Conservation (phyloP, 2,888 invertebrate species). For the Ichneumoninae sp. region DNA sequence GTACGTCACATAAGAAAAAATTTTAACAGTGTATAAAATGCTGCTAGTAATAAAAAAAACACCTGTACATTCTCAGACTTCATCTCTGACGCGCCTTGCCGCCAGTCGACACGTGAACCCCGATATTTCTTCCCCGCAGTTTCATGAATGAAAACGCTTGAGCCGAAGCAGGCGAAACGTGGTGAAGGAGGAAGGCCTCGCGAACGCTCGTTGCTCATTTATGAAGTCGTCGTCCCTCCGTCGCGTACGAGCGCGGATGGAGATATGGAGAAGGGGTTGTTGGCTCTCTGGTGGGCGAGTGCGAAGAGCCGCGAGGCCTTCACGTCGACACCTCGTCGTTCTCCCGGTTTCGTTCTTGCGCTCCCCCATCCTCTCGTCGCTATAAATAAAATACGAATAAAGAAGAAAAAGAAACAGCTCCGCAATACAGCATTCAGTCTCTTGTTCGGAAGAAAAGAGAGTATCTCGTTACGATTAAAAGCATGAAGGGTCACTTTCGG, state of each 20-base stretch:
- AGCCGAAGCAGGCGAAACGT: slow-evolving; percentile 35
- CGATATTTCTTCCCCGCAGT: slow-evolving; percentile 48
- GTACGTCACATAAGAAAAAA: too few relatives aligned
- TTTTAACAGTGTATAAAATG: too few relatives aligned
- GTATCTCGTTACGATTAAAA: not conserved
- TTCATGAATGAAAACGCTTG: slow-evolving; percentile 65
- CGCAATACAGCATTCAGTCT: not conserved
- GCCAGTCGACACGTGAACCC: slow-evolving; percentile 18
- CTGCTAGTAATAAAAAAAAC: not conserved
- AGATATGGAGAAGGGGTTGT: slow-evolving; percentile 6
- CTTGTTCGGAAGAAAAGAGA: not conserved
- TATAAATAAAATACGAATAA: not conserved
- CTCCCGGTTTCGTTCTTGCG: slow-evolving; percentile 16
- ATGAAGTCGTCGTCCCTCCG: slow-evolving; percentile 56
- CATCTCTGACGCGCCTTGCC: slow-evolving; percentile 3
- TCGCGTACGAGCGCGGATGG: slow-evolving; percentile 25
- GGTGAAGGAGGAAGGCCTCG: slow-evolving; percentile 40
- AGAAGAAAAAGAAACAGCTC: not conserved
- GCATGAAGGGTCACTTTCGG: not conserved
- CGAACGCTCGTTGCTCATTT: slow-evolving; percentile 55
- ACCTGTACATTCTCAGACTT: slow-evolving; percentile 1
- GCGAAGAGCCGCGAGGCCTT: slow-evolving; percentile 26
- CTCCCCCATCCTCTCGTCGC: not conserved
- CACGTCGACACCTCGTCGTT: slow-evolving; percentile 37
- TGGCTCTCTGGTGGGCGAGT: slow-evolving; percentile 17